Conservation (phyloP, 2,113 vertebrate genomes). For the Clupea harengus region DNA sequence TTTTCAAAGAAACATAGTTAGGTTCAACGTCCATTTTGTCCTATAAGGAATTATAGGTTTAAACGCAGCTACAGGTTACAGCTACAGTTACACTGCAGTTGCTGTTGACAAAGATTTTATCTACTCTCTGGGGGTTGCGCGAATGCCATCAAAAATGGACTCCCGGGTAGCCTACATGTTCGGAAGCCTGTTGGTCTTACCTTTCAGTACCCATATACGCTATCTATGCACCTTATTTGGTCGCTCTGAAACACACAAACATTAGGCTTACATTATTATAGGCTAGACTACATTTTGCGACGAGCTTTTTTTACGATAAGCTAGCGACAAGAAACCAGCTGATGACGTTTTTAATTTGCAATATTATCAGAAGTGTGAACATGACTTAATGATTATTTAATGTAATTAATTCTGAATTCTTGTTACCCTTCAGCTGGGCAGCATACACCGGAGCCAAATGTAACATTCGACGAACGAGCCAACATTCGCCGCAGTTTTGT, state of each 20-base stretch:
- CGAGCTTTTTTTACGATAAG: neutral
- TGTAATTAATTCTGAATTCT: neutral
- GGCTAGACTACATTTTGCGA: neutral
- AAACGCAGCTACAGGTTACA: neutral
- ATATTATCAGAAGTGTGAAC: neutral
- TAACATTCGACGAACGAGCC: neutral
- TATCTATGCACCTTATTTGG: neutral
- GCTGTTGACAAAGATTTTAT: constrained; percentile 19
- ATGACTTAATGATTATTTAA: constrained; percentile 2
- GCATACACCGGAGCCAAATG: neutral
- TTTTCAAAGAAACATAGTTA: neutral
- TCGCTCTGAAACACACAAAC: neutral
- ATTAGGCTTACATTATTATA: neutral
- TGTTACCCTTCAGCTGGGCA: neutral
- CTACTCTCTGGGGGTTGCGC: constrained; percentile 1
- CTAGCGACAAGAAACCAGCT: neutral
- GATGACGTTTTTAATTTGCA: neutral
- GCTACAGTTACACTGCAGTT: constrained; percentile 16
- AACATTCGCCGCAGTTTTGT: constrained; percentile 39
- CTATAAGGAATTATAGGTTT: neutral
- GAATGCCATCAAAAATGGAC: constrained; percentile 19
- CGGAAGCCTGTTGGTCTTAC: constrained; percentile 10
- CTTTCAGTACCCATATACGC: neutral
- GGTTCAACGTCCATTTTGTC: neutral
- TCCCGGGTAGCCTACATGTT: neutral